Evolutionary conservation across 2,888 invertebrate genomes (phyloP), one percentile per base, ranked within the genome.

Genomic region (Chymomyza procnemis): DNA sequence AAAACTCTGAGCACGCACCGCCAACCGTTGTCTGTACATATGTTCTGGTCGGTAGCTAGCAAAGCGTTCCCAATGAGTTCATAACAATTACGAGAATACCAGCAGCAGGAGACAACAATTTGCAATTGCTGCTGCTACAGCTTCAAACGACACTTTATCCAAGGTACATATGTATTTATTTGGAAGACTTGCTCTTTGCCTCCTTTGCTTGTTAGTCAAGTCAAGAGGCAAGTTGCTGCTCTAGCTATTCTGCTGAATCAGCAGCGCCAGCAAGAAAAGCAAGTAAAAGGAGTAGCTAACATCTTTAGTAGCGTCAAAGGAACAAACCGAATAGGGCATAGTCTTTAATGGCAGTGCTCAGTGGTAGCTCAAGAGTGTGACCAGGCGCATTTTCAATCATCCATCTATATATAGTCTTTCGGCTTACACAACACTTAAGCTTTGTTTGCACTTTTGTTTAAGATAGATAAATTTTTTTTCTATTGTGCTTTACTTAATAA

Each of bases 51-150:
- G 68, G 68, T 72, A 68, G 66, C 34, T 60, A 22, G 65, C 67
- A 12, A n/a, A 41, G 12, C 64, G 52, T 76, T 71, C 68, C 55
- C 74, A 83, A 75, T 71, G 73, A 81, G 85, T 83, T 80, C 81
- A 83, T 85, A 81, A 80, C 86, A 83, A 85, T 85, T 80, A 83
- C 78, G 69, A 71, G 19, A 64, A 64, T 70, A 60, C 66, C 66
- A 59, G 61, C 57, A 64, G 61, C 65, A 64, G 18, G 26, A 63
- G 69, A 69, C 47, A 34, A 73, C 69, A 71, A 14, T 66, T 69
- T 60, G 71, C 72, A 74, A 82, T 82, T 76, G 79, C 80, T 59
- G 19, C 19, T 47, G 5, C 59, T n/a, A 66, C 64, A 56, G 14
- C 57, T 65, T 65, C 58, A 72, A 83, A 71, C 73, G 71, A 61